Percentiles rank a stretch among this genome's conserved stretches.
Conservation (phyloP, 2,113 vertebrate species). For the Paradoxurus hermaphroditus region DNA sequence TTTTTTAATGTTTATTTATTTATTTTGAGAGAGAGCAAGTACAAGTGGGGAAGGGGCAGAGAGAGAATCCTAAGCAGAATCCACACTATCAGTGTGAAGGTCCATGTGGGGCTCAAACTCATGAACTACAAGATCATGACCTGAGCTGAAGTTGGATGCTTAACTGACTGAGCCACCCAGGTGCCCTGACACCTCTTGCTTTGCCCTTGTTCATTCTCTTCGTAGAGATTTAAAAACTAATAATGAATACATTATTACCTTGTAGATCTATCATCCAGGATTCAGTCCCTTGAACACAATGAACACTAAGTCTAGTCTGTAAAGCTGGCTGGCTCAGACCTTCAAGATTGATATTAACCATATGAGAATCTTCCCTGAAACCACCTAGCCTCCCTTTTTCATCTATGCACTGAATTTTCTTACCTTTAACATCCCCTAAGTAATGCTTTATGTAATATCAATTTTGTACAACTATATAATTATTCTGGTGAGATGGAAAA, state of each 20-base stretch:
- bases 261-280: not conserved
- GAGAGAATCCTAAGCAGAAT: no score
- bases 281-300: not conserved
- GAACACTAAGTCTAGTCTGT: not conserved
- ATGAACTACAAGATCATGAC: no score
- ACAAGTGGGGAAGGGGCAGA: no score
- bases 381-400: not conserved
- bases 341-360: not conserved
- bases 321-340: not conserved
- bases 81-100: no score
- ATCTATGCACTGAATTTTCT: not conserved
- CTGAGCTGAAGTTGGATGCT: no score
- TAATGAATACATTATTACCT: not conserved
- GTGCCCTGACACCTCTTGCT: not conserved
- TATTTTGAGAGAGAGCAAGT: no score
- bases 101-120: no score
- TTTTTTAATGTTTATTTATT: no score
- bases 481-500: not conserved
- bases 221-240: slow-evolving; percentile 28
- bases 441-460: not conserved
- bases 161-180: no score
- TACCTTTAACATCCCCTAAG: not conserved
- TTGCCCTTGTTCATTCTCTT: not conserved
- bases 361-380: not conserved
- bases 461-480: not conserved